A percentile compares a stretch with the other conserved stretches of the same genome.
Evolutionary conservation across 2,113 vertebrate genomes (phyloP).

Genomic region (Plotosus lineatus): DNA sequence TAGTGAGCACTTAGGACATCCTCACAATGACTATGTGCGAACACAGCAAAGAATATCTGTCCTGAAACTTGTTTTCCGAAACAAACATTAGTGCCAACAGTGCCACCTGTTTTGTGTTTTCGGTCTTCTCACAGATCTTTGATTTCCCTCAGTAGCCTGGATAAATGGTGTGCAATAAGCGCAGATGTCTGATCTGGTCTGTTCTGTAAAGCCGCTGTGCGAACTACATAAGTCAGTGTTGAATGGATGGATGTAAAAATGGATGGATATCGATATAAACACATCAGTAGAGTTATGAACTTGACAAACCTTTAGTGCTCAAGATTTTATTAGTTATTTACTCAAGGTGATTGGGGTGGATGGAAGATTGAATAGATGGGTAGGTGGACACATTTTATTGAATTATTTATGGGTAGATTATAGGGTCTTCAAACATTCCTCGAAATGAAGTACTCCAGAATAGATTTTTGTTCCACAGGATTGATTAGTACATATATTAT

Average conservation of each 20-base stretch:
- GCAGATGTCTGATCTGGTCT: neutral
- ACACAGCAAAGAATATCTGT: neutral
- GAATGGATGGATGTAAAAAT: neutral
- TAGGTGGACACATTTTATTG: too few species aligned
- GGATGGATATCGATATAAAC: neutral
- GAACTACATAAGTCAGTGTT: neutral
- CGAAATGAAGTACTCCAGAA: too few species aligned
- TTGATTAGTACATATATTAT: neutral
- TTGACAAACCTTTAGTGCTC: too few species aligned
- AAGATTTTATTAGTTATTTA: too few species aligned
- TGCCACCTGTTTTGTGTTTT: neutral
- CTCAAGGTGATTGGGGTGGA: too few species aligned
- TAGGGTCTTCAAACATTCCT: too few species aligned
- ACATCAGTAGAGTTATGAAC: too few species aligned
- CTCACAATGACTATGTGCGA: neutral
- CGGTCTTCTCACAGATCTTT: neutral
- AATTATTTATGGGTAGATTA: too few species aligned
- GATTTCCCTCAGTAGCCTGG: neutral
- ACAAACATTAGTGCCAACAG: neutral
- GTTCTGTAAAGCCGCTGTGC: neutral
- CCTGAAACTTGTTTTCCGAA: neutral
- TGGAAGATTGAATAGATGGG: neutral
- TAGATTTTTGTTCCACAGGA: too few species aligned
- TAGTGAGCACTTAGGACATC: conserved; percentile 45
- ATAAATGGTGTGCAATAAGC: neutral